phyloP scores from a whole-genome alignment of 2,113 vertebrate genomes.

The Cyanoliseus patagonus region DNA sequence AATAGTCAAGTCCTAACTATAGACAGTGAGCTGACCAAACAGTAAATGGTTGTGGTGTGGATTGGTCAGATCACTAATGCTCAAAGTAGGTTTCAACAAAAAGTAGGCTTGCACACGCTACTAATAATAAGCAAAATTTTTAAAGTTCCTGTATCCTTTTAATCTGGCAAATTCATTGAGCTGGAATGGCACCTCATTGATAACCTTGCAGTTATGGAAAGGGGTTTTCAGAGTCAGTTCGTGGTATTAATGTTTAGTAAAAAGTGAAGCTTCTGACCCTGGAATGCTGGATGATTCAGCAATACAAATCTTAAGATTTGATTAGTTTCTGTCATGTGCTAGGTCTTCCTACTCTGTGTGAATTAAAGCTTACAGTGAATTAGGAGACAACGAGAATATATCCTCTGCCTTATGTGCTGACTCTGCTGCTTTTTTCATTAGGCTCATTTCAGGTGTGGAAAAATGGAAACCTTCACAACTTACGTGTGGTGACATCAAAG shows the following conservation, averaged over 20 bases:
- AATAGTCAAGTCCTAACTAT: background rate
- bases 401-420: background rate
- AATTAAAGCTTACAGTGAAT: background rate
- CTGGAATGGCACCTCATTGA: background rate
- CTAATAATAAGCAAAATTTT: background rate
- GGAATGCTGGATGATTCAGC: background rate
- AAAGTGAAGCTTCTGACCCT: background rate
- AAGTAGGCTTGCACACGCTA: background rate
- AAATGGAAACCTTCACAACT: background rate
- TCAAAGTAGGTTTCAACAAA: background rate
- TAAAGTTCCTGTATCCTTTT: background rate
- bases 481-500: background rate
- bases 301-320: background rate
- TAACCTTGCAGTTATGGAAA: background rate
- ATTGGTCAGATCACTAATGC: background rate
- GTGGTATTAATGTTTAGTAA: background rate
- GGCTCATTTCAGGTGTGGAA: conserved; percentile 23
- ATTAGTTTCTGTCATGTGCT: background rate
- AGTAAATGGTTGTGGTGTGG: background rate
- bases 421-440: background rate
- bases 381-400: background rate
- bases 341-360: background rate
- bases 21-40: background rate
- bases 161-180: background rate
- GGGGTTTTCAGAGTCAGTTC: background rate